Evolutionary conservation across 2,888 invertebrate genomes (phyloP).

Genomic region (Aleiodes leptofemur): DNA sequence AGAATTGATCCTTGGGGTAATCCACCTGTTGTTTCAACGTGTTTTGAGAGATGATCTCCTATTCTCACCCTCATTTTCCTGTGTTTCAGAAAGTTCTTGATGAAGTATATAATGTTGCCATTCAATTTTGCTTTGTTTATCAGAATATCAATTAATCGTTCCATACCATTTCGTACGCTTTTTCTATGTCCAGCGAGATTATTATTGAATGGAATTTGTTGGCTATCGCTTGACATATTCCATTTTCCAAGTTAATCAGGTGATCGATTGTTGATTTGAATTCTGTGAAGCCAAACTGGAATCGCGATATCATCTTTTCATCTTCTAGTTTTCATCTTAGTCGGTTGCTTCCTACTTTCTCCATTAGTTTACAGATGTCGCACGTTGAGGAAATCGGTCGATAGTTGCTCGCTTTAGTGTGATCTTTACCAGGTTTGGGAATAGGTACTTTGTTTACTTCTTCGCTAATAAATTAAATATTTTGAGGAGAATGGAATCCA

Average conservation of each 20-base stretch:
- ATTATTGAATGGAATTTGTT: conserved; percentile 45
- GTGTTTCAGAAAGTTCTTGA: conserved; percentile 34
- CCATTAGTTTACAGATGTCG: conserved; percentile 42
- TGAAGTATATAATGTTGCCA: conserved; percentile 19
- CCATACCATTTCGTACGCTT: too few relatives aligned
- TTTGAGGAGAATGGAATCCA: too few relatives aligned
- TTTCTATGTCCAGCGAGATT: conserved; percentile 37
- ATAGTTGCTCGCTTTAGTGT: conserved; percentile 30
- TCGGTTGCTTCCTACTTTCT: conserved; percentile 24
- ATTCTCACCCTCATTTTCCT: conserved; percentile 46
- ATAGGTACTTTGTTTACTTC: too few relatives aligned
- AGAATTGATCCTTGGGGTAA: conserved; percentile 41
- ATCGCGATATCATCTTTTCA: conserved; percentile 5
- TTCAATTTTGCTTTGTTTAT: conserved; percentile 5
- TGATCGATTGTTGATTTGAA: conserved; percentile 31
- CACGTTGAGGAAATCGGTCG: conserved; percentile 39
- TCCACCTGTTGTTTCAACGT: conserved; percentile 30
- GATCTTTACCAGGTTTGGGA: conserved; percentile 44
- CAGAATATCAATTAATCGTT: too few relatives aligned
- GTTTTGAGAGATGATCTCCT: conserved; percentile 37
- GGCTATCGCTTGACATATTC: background rate
- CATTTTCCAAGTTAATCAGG: conserved; percentile 10
- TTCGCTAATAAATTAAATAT: too few relatives aligned
- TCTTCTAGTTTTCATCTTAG: conserved; percentile 27
- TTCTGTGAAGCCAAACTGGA: conserved; percentile 26